Conservation (phyloP, 2,888 invertebrate species). For the Argyra leucocephala region DNA sequence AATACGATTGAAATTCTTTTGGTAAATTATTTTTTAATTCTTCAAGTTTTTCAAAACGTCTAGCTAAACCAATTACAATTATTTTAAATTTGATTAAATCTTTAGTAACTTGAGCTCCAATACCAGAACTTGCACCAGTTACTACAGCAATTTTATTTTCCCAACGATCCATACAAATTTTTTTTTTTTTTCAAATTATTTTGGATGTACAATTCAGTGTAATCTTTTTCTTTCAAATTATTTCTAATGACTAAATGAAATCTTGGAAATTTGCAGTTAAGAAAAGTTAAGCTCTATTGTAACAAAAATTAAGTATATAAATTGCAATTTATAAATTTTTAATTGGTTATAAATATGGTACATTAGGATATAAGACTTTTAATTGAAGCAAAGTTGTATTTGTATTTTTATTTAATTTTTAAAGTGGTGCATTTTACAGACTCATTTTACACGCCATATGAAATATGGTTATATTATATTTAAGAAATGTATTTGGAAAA, state of each 20-base stretch:
- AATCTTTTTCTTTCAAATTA: not conserved
- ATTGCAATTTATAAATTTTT: no score
- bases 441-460: no score
- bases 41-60: conserved; percentile 42
- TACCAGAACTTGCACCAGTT: conserved; percentile 55
- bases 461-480: no score
- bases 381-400: no score
- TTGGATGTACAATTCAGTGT: not conserved
- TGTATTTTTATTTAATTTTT: no score
- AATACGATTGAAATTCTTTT: conserved; percentile 24
- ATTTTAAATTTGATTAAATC: conserved; percentile 46
- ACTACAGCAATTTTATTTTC: conserved; percentile 51
- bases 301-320: no score
- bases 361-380: no score
- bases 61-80: conserved; percentile 49
- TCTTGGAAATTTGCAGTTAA: no score
- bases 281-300: no score
- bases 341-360: no score
- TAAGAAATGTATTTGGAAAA: no score
- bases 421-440: no score
- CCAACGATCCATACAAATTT: conserved; percentile 54
- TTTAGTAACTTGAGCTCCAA: conserved; percentile 46
- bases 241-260: not conserved
- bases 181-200: not conserved
- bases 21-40: conserved; percentile 29